Evolutionary conservation across 2,113 vertebrate genomes (phyloP).

Genomic region (Eurystomus gularis): DNA sequence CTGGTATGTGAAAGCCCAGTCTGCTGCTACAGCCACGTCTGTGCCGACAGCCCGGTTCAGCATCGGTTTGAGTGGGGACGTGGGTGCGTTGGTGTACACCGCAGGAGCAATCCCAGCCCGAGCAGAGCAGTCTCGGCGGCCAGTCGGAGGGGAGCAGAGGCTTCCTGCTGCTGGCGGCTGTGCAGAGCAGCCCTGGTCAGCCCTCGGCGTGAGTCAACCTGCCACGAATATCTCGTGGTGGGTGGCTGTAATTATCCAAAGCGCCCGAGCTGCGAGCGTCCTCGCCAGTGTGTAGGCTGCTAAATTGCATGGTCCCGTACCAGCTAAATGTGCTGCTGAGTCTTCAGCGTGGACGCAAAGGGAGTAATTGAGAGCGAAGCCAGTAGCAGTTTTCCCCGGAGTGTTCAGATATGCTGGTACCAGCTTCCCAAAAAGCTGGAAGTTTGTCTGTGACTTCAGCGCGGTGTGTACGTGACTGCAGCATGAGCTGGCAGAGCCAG

Average conservation of each 20-base stretch:
- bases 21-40: rapidly evolving
- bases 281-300: not conserved
- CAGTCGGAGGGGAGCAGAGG: not conserved
- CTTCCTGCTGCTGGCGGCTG: not conserved
- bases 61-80: not conserved
- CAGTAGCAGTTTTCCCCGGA: not conserved
- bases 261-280: not conserved
- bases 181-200: not conserved
- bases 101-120: not conserved
- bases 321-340: not conserved
- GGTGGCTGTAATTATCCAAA: not conserved
- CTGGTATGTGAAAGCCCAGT: not conserved
- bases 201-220: not conserved
- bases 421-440: not conserved
- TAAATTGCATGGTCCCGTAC: not conserved
- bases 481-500: not conserved
- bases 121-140: not conserved
- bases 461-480: not conserved
- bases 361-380: not conserved
- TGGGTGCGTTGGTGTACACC: not conserved
- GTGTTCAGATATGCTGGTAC: not conserved
- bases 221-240: not conserved
- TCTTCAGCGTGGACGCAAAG: rapidly evolving
- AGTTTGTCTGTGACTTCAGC: not conserved
- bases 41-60: not conserved